These are phyloP conservation scores for Spicauda simplicius DNA, from an alignment of 2,888 invertebrate species.

Conservation along the genomic window DNA sequence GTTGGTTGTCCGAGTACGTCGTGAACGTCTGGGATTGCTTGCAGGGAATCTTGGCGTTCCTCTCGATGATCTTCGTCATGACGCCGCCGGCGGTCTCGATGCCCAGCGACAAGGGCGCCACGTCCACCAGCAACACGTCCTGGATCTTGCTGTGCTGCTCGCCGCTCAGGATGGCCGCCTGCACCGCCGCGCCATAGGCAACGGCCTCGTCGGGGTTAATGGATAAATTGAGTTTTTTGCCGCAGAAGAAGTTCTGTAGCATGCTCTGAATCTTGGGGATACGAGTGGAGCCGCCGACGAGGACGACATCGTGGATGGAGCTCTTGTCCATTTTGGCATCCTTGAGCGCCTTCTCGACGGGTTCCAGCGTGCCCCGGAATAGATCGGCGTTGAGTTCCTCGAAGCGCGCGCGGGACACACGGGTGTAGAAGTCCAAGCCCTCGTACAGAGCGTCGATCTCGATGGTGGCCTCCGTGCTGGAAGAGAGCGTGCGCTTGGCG, in stretches of 20 bases:
- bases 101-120: constrained; percentile 87
- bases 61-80: constrained; percentile 90
- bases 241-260: constrained; percentile 90
- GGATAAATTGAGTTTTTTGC: constrained; percentile 88
- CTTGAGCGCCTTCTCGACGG: constrained; percentile 90
- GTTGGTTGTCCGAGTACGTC: constrained; percentile 92
- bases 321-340: constrained; percentile 92
- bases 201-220: constrained; percentile 94
- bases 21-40: constrained; percentile 90
- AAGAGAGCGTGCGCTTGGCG: constrained; percentile 91
- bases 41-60: constrained; percentile 89
- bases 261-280: constrained; percentile 92
- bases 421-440: constrained; percentile 88
- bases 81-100: constrained; percentile 93
- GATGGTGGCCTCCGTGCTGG: constrained; percentile 90
- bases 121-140: constrained; percentile 86
- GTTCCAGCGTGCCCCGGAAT: constrained; percentile 89
- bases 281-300: constrained; percentile 92
- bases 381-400: constrained; percentile 90
- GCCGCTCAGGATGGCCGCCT: constrained; percentile 89
- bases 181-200: constrained; percentile 91
- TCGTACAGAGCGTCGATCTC: constrained; percentile 91
- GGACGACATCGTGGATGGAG: constrained; percentile 90
- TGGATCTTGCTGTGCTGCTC: constrained; percentile 91
- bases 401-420: constrained; percentile 89